Percentiles rank a stretch among this genome's conserved stretches.
These are phyloP conservation scores for Xestobium rufovillosum DNA, from an alignment of 2,888 invertebrate genomes.

Conservation along the genomic window DNA sequence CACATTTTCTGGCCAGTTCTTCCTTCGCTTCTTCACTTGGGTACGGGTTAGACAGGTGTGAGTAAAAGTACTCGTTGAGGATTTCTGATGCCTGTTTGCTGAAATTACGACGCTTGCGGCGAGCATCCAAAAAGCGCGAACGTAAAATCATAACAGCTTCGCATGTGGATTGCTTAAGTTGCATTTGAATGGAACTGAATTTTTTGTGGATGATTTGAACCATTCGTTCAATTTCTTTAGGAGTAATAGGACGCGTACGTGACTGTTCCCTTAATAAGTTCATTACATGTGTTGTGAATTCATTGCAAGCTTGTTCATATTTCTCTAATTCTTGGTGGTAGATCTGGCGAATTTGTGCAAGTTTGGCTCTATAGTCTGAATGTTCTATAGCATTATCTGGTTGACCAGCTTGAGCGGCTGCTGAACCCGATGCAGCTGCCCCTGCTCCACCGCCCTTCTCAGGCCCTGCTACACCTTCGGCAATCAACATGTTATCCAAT, in stretches of 20 bases:
- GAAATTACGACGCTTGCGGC: slow-evolving; percentile 91
- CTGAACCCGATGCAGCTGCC: slow-evolving; percentile 78
- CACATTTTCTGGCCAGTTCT: slow-evolving; percentile 95
- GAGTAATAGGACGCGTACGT: slow-evolving; percentile 92
- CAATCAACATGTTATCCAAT: slow-evolving; percentile 95
- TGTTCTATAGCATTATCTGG: slow-evolving; percentile 95
- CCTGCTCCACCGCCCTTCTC: slow-evolving; percentile 75
- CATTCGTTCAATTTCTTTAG: slow-evolving; percentile 97
- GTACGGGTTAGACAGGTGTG: slow-evolving; percentile 97
- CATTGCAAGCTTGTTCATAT: slow-evolving; percentile 98
- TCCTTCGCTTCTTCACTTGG: slow-evolving; percentile 99
- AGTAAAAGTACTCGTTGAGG: slow-evolving; percentile 98
- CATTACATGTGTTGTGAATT: slow-evolving; percentile 98
- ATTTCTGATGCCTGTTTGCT: slow-evolving; percentile 99
- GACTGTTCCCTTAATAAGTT: slow-evolving; percentile 91
- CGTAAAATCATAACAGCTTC: slow-evolving; percentile 98
- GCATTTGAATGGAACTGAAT: slow-evolving; percentile 93
- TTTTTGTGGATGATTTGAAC: slow-evolving; percentile 96
- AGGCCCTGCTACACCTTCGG: slow-evolving; percentile 93
- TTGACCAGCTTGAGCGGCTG: slow-evolving; percentile 61
- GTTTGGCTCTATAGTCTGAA: slow-evolving; percentile 95
- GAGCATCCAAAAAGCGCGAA: slow-evolving; percentile 67
- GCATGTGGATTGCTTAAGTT: slow-evolving; percentile 96
- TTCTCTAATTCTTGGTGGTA: slow-evolving; percentile 98
- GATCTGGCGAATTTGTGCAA: slow-evolving; percentile 94